Evolutionary conservation across 2,888 invertebrate genomes (phyloP), one percentile per base, ranked within the genome.

Genomic region (Euzophera pinguis): DNA sequence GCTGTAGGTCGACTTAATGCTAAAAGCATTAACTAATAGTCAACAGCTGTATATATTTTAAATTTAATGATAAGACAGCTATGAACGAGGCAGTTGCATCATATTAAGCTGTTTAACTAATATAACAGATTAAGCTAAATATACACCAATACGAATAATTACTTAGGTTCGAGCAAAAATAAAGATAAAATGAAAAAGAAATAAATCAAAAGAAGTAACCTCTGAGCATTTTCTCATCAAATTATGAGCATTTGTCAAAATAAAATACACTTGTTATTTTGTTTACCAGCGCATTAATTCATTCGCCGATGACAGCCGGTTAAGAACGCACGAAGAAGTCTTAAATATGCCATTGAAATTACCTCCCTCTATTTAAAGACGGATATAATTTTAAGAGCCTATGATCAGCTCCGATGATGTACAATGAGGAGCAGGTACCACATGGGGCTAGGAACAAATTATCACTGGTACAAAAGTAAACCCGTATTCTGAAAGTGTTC

Each of bases 291-390:
- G 60, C 65, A 58, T 64, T 67, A 64, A 71, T 76, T 75, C 73
- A 77, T 75, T 71, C 67, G 63, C 63, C 71, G 75, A 78, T 81
- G 80, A 81, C 81, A 76, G 66, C 79, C 74, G 61, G 71, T 73
- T 65, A 77, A 73, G 64, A 68, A 63, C 49, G 60, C 62, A 60
- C 60, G 63, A 64, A 55, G 63, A 56, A 54, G 58, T 65, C 60
- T 71, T 62, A 61, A 57, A 58, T 60, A 60, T 56, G 53, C 53
- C 55, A 54, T 38, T 50, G 32, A 49, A 45, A 35, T 57, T 35
- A 49, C 53, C 54, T 61, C 53, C 65, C 72, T 67, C 53, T 57
- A 54, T 54, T 57, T 53, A 57, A 59, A 69, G 61, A 60, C 22
- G 37, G 34, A 34, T 63, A 64, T 73, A 71, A 72, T 71, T 71